phyloP scores from a whole-genome alignment of 2,797 vertebrate genomes.

The Clarias pachynema region DNA sequence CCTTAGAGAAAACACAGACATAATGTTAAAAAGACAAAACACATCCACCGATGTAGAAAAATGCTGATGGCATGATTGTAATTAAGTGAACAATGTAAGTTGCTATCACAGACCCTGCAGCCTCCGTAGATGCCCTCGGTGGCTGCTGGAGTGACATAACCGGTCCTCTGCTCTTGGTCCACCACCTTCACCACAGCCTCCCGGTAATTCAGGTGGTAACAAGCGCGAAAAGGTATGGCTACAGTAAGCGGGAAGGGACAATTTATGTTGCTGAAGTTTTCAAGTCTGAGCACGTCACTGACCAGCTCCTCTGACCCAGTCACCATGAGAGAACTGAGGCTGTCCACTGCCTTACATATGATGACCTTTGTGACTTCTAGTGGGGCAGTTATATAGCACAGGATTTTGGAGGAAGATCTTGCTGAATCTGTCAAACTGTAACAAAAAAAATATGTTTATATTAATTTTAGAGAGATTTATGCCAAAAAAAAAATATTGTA shows the following conservation, averaged over 20 bases:
- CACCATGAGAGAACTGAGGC: slow-evolving; percentile 80
- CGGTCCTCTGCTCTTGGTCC: slow-evolving; percentile 72
- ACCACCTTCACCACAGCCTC: slow-evolving; percentile 83
- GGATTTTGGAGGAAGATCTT: slow-evolving; percentile 41
- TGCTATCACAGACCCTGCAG: slow-evolving; percentile 72
- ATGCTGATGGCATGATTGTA: not conserved
- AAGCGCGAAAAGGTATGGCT: slow-evolving; percentile 76
- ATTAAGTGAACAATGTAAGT: not conserved
- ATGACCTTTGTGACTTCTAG: slow-evolving; percentile 64
- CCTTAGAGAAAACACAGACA: slow-evolving; percentile 65
- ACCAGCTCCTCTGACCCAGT: slow-evolving; percentile 83
- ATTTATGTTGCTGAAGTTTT: slow-evolving; percentile 58
- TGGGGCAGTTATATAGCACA: slow-evolving; percentile 78
- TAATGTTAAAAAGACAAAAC: not conserved
- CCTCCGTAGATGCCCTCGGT: slow-evolving; percentile 74
- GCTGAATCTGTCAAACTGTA: slow-evolving; percentile 66
- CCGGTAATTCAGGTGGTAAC: slow-evolving; percentile 79
- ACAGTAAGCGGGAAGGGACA: slow-evolving; percentile 77
- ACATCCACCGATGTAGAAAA: not conserved
- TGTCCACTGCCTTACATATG: slow-evolving; percentile 73
- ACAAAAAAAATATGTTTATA: slow-evolving; percentile 17
- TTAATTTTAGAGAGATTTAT: not conserved
- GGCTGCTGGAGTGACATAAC: slow-evolving; percentile 78
- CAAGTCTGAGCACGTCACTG: slow-evolving; percentile 81
- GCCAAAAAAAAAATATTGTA: not conserved